These are phyloP conservation scores for Varanus komodoensis DNA, from an alignment of 2,113 vertebrate species.

Conservation along the genomic window DNA sequence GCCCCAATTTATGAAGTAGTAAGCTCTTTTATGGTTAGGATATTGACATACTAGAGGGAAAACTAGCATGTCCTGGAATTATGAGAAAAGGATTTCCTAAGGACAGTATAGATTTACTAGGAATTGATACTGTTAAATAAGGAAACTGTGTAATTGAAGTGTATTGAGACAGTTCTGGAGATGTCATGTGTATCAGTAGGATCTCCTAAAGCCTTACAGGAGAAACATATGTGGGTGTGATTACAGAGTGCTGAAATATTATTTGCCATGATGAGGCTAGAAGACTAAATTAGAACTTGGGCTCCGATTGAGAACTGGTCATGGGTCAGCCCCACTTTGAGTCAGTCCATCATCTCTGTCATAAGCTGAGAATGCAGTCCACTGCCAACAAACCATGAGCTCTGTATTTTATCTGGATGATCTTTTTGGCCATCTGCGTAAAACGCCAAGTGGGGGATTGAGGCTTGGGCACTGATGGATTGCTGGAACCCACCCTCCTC, in stretches of 20 bases:
- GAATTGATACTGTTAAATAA: too few species aligned
- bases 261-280: constrained; percentile 54
- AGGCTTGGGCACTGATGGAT: too few species aligned
- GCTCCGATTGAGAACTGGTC: constrained; percentile 37
- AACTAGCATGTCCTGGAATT: not conserved
- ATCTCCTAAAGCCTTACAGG: constrained; percentile 31
- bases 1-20: not conserved
- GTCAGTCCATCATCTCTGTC: constrained; percentile 26
- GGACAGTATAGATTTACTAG: not conserved
- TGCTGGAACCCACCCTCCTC: too few species aligned
- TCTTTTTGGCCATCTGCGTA: too few species aligned
- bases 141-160: not conserved
- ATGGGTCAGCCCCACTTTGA: constrained; percentile 27
- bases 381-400: too few species aligned
- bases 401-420: too few species aligned
- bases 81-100: not conserved
- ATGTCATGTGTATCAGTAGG: constrained; percentile 54
- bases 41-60: not conserved
- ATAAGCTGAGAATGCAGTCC: not conserved
- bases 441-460: too few species aligned
- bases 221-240: not conserved
- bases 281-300: constrained; percentile 25
- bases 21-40: not conserved
- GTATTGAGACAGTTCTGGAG: constrained; percentile 45
- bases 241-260: constrained; percentile 60